A percentile compares a stretch with the other conserved stretches of the same genome.
These are phyloP conservation scores for Stenopsyche tienmushanensis DNA, from an alignment of 1,140 invertebrate genomes.

Conservation along the genomic window DNA sequence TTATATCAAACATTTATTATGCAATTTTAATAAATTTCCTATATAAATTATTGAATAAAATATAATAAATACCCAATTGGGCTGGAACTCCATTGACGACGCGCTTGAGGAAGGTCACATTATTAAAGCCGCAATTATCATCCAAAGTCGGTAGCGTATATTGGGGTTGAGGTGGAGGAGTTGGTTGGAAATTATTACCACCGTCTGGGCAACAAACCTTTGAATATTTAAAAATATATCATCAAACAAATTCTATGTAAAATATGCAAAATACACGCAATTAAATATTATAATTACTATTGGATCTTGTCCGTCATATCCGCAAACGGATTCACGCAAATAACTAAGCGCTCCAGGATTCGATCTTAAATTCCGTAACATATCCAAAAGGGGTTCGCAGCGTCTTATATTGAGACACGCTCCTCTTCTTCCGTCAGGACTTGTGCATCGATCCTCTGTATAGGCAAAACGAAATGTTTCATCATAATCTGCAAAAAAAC, in stretches of 20 bases:
- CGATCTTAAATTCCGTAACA: constrained; percentile 23
- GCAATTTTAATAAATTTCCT: background rate
- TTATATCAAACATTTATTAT: no score
- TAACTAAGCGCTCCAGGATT: constrained; percentile 22
- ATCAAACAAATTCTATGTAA: background rate
- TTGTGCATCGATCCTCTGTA: constrained; percentile 31
- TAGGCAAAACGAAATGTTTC: constrained; percentile 30
- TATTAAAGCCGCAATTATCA: constrained; percentile 38
- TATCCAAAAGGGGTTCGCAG: constrained; percentile 30
- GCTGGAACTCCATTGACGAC: constrained; percentile 37
- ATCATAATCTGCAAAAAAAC: constrained; percentile 20
- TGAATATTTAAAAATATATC: background rate
- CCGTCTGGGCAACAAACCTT: constrained; percentile 37
- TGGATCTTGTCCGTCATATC: constrained; percentile 34
- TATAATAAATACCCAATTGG: constrained; percentile 22
- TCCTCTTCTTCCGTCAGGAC: constrained; percentile 29
- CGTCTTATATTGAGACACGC: constrained; percentile 30
- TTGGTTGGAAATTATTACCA: background rate
- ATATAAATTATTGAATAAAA: background rate
- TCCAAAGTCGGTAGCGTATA: constrained; percentile 32
- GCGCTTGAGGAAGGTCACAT: constrained; percentile 29
- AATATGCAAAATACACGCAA: background rate
- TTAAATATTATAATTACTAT: constrained; percentile 24
- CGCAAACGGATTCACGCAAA: constrained; percentile 35
- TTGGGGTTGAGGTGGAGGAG: background rate